A percentile compares a stretch with the other conserved stretches of the same genome.
Conservation (phyloP, 2,113 vertebrate genomes). For the Hemicordylus capensis region DNA sequence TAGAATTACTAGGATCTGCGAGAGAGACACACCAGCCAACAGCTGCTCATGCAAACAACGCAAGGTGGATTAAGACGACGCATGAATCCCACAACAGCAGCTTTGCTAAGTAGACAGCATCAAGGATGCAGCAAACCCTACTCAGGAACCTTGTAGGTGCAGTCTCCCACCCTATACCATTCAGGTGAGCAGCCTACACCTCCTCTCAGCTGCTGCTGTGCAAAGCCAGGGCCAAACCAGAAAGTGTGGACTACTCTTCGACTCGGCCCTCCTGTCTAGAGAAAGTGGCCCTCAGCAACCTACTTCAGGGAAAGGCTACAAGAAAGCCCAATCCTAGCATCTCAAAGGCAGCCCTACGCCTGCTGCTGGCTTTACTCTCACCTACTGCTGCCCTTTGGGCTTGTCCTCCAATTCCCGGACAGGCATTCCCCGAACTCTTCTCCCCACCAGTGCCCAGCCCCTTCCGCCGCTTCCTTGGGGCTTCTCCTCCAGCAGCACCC, state of each 20-base stretch:
- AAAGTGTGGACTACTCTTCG: background rate
- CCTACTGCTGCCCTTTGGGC: background rate
- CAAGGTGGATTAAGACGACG: background rate
- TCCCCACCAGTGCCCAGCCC: accelerated
- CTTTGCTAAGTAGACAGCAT: background rate
- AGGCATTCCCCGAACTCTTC: accelerated
- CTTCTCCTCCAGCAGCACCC: background rate
- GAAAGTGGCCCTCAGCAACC: background rate
- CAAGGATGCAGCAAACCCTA: background rate
- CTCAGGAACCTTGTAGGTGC: background rate
- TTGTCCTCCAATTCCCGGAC: background rate
- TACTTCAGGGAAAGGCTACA: background rate
- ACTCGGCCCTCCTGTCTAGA: background rate
- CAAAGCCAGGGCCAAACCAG: too few species aligned
- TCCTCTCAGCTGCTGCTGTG: too few species aligned
- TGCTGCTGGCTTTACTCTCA: background rate
- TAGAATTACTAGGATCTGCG: background rate
- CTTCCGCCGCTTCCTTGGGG: background rate
- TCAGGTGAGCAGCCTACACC: too few species aligned
- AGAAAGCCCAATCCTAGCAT: accelerated
- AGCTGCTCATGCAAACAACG: background rate
- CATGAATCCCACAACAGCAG: background rate
- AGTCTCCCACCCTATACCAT: too few species aligned
- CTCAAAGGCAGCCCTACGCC: background rate
- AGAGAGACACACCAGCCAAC: background rate